Percentiles rank a stretch among this genome's conserved stretches.
Evolutionary conservation across 2,797 vertebrate genomes (phyloP).

Genomic region (Selene dorsalis): DNA sequence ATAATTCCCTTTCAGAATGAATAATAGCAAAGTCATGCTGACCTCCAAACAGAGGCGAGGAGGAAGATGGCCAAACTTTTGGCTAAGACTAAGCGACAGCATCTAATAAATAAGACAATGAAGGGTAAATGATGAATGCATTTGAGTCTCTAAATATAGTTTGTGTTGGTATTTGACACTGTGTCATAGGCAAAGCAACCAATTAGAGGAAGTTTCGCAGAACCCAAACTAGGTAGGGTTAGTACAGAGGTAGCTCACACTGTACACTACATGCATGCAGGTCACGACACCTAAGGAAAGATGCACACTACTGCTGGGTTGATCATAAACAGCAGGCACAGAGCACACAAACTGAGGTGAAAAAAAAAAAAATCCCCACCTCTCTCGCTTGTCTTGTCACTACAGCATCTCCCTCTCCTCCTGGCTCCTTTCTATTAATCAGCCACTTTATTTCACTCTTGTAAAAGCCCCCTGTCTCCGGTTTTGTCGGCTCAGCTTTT

Average conservation of each 20-base stretch:
- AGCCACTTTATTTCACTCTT: constrained; percentile 41
- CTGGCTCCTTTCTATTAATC: constrained; percentile 34
- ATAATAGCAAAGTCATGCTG: constrained; percentile 63
- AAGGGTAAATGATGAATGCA: neutral
- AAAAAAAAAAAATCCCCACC: neutral
- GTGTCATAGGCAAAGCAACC: neutral
- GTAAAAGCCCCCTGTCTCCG: constrained; percentile 15
- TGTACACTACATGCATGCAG: too few species aligned
- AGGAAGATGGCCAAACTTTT: constrained; percentile 49
- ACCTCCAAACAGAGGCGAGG: constrained; percentile 49
- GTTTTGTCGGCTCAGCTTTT: constrained; percentile 48
- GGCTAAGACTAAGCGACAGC: constrained; percentile 10
- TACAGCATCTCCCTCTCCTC: constrained; percentile 17
- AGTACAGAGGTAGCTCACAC: too few species aligned
- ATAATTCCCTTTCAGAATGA: constrained; percentile 69
- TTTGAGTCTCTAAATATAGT: neutral
- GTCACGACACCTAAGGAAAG: constrained; percentile 11
- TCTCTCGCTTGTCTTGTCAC: constrained; percentile 9
- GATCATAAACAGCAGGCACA: constrained; percentile 52
- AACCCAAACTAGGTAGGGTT: neutral
- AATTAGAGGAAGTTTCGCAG: neutral
- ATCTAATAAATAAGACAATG: constrained; percentile 21
- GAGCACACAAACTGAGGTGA: constrained; percentile 35
- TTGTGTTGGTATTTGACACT: neutral
- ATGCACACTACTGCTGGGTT: neutral